Percentiles rank a stretch among this genome's conserved stretches.
Evolutionary conservation across 1,140 invertebrate species (phyloP).

Genomic region (Andricus grossulariae): DNA sequence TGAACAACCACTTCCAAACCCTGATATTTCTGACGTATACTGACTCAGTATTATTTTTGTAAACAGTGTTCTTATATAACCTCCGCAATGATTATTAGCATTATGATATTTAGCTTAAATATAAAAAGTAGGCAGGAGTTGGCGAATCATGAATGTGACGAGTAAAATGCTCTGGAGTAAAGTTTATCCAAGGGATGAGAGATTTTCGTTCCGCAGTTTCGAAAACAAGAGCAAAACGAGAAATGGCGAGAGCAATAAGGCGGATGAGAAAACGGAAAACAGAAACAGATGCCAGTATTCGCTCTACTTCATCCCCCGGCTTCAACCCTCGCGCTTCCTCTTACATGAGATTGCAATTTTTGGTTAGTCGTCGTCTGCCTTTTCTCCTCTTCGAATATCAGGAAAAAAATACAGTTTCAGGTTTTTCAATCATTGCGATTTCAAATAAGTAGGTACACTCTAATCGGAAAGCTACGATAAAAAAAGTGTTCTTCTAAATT

Average conservation of each 20-base stretch:
- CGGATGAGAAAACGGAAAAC: conserved; percentile 59
- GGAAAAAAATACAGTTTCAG: not conserved
- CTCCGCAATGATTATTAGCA: conserved; percentile 38
- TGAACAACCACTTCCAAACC: too few relatives aligned
- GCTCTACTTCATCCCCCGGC: conserved; percentile 53
- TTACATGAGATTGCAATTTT: conserved; percentile 31
- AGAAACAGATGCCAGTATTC: conserved; percentile 59
- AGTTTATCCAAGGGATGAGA: conserved; percentile 43
- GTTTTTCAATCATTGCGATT: conserved; percentile 17
- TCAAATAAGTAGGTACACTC: not conserved
- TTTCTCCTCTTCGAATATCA: conserved; percentile 8
- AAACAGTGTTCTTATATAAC: too few relatives aligned
- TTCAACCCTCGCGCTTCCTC: conserved; percentile 43
- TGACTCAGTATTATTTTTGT: too few relatives aligned
- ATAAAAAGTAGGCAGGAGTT: conserved; percentile 36
- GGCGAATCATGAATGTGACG: conserved; percentile 49
- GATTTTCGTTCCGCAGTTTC: conserved; percentile 53
- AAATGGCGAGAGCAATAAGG: conserved; percentile 53
- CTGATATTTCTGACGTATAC: too few relatives aligned
- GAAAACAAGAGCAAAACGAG: conserved; percentile 55
- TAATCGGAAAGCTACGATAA: not conserved
- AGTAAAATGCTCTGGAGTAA: conserved; percentile 47
- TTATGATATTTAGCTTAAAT: conserved; percentile 37
- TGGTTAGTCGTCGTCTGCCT: conserved; percentile 22
- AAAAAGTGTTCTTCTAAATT: too few relatives aligned